Conservation (phyloP, 2,888 invertebrate genomes). For the Athrips mouffetella region DNA sequence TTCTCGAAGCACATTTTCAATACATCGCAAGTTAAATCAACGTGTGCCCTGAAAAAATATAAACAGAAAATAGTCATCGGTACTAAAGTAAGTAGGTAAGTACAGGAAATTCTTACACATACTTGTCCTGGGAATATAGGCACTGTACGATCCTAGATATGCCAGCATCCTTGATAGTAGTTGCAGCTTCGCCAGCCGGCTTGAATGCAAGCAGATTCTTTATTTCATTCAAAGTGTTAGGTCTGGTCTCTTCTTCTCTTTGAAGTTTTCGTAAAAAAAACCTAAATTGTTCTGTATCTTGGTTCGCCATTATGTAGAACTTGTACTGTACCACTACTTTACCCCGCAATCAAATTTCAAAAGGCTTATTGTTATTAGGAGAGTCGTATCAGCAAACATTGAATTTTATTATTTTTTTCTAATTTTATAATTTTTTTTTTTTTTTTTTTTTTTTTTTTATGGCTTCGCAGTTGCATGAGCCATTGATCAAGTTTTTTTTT, state of each 20-base stretch:
- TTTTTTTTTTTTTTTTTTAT: no score
- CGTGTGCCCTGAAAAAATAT: constrained; percentile 68
- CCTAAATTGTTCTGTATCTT: constrained; percentile 46
- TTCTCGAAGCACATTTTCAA: constrained; percentile 81
- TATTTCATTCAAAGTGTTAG: constrained; percentile 53
- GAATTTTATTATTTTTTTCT: no score
- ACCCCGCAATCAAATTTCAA: no score
- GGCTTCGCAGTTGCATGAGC: no score
- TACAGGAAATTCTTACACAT: constrained; percentile 33
- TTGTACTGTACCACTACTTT: background rate
- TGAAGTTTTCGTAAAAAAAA: constrained; percentile 46
- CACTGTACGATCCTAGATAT: constrained; percentile 81
- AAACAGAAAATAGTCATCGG: background rate
- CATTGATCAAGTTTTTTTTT: no score
- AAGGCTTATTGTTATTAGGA: no score
- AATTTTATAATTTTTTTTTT: no score
- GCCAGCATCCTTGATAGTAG: constrained; percentile 56
- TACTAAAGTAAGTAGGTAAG: no score
- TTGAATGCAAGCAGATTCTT: constrained; percentile 54
- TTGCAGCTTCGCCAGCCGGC: constrained; percentile 44
- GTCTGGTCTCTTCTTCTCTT: constrained; percentile 49
- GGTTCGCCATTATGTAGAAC: constrained; percentile 36
- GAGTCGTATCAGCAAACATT: no score
- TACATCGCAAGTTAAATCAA: constrained; percentile 81
- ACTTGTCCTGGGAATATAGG: constrained; percentile 71